Evolutionary conservation across 2,113 vertebrate species (phyloP), one percentile per base, ranked within the genome.

Genomic region (Typhlomys cinereus): DNA sequence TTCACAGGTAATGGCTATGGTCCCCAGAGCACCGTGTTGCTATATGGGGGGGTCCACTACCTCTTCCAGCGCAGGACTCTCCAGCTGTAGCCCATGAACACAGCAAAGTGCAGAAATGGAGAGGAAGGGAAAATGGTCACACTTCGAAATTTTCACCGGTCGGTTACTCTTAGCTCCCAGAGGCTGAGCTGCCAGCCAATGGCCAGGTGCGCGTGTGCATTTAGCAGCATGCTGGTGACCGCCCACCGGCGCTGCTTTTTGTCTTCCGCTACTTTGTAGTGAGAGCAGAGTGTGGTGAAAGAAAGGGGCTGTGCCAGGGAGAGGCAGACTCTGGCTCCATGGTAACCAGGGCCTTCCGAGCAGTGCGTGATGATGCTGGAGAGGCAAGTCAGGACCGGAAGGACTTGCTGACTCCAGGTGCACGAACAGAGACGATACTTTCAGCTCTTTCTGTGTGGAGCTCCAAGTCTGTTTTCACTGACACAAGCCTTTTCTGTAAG

Each of bases 191-290:
- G 2, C 57, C 78, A 36, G 54, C 29, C 74, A 7, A 15, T 4
- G 27, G 5, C 7, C 5, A 27, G 8, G 29, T 1, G 7, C 0
- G 2, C 25, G 0, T 6, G 17, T 14, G 1, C 4, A 48, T 41
- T n/a, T 10, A 23, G 10, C 2, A n/a, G n/a, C 36, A 6, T 17
- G 4, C 13, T 48, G 39, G 64, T 48, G 59, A 41, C 15, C 6
- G 1, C n/a, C 57, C 15, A 2, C 44, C 18, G 15, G 59, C 7
- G n/a, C 25, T 0, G 4, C 13, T 13, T n/a, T 41, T 54, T 50
- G 48, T 48, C 39, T 39, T 46, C 10, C 15, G 9, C 74, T 54
- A 2, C 8, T 71, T 66, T 80, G 81, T 54, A 70, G 48, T 78
- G 54, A 57, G 27, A 46, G n/a, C 41, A 52, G 46, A 84, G 44